Conservation (phyloP, 2,797 vertebrate genomes). For the Phylloscopus collybita region DNA sequence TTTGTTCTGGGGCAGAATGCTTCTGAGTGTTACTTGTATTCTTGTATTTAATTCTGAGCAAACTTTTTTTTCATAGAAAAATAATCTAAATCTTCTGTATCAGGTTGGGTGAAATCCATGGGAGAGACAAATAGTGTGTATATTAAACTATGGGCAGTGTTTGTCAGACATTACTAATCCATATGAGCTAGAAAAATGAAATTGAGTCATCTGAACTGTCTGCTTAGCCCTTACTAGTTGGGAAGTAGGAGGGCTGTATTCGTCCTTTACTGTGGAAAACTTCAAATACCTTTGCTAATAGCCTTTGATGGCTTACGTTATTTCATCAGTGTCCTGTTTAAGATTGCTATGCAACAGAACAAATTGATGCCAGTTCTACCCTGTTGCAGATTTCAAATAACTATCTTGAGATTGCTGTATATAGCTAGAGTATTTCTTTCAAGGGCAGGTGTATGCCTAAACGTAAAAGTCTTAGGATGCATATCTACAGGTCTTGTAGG, state of each 20-base stretch:
- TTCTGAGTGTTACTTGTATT: background rate
- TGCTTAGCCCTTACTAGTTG: background rate
- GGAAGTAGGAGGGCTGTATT: background rate
- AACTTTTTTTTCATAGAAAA: background rate
- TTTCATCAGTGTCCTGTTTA: background rate
- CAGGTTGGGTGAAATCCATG: background rate
- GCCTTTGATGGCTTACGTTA: rapidly evolving
- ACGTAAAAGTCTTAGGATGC: background rate
- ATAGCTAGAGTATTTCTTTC: background rate
- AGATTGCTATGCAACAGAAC: background rate
- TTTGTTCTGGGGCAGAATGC: background rate
- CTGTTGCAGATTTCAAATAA: background rate
- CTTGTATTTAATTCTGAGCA: background rate
- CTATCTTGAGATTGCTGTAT: background rate
- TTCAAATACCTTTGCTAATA: background rate
- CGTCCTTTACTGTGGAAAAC: background rate
- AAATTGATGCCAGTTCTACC: background rate
- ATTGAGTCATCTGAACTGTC: background rate
- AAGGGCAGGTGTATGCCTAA: background rate
- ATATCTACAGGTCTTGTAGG: background rate
- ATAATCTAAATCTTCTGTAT: background rate
- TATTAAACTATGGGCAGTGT: background rate
- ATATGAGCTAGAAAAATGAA: background rate
- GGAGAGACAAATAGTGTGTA: background rate
- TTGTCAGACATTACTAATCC: background rate